These are phyloP conservation scores for Astur gentilis DNA, from an alignment of 2,113 vertebrate genomes.

Conservation along the genomic window DNA sequence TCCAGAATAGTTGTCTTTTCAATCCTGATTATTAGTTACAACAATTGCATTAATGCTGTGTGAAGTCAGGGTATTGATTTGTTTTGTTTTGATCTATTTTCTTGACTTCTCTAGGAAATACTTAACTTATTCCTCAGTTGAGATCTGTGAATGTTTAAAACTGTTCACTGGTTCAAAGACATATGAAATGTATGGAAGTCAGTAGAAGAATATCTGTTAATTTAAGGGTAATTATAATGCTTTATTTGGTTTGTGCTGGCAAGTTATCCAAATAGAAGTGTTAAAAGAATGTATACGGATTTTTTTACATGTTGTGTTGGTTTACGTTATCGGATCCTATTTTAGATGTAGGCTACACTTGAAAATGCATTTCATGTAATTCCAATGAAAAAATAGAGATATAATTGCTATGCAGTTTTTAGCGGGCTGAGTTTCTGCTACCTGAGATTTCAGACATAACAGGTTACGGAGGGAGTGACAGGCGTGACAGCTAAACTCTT, in stretches of 20 bases:
- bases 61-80: not conserved
- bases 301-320: not conserved
- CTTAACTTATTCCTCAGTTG: not conserved
- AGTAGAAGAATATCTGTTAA: not conserved
- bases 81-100: not conserved
- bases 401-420: not conserved
- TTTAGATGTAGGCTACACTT: not conserved
- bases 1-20: not conserved
- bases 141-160: not conserved
- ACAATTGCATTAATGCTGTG: not conserved
- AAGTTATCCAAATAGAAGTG: not conserved
- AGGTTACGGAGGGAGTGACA: not conserved
- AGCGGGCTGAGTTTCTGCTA: not conserved
- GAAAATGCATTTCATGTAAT: not conserved
- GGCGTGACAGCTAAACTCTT: not conserved
- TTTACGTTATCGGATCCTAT: not conserved
- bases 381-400: not conserved
- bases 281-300: not conserved
- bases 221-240: not conserved
- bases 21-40: not conserved
- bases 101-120: not conserved
- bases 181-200: not conserved
- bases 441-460: not conserved
- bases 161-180: not conserved
- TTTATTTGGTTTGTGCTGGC: not conserved